Evolutionary conservation across 2,888 invertebrate species (phyloP).

Genomic region (Tipula vernalis): DNA sequence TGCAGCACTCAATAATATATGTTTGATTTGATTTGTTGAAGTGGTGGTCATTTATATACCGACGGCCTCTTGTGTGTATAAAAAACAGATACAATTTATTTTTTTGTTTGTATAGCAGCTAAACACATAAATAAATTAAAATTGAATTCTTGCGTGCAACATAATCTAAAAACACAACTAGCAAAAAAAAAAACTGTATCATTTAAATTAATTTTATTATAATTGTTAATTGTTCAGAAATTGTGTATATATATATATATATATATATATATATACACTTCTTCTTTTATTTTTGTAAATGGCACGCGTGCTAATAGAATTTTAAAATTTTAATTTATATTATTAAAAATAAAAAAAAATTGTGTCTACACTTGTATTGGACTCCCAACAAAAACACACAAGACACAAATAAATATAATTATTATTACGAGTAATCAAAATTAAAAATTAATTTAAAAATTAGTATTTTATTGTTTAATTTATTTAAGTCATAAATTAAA

Average conservation of each 20-base stretch:
- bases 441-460: not conserved
- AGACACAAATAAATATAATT: not conserved
- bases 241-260: not conserved
- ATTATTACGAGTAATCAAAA: not conserved
- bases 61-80: not conserved
- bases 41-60: not conserved
- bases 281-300: not conserved
- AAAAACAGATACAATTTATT: not conserved
- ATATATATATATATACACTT: not conserved
- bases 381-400: not conserved
- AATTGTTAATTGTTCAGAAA: not conserved
- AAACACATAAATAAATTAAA: not conserved
- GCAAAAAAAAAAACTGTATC: not conserved
- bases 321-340: not conserved
- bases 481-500: not conserved
- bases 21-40: not conserved
- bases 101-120: not conserved
- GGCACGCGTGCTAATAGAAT: not conserved
- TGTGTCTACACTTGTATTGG: not conserved
- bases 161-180: not conserved
- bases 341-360: not conserved
- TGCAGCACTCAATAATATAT: not conserved
- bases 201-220: slow-evolving; percentile 4
- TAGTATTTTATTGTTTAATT: not conserved
- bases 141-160: slow-evolving; percentile 4